phyloP scores from a whole-genome alignment of 2,888 invertebrate species.

The Callyntrura sp. region DNA sequence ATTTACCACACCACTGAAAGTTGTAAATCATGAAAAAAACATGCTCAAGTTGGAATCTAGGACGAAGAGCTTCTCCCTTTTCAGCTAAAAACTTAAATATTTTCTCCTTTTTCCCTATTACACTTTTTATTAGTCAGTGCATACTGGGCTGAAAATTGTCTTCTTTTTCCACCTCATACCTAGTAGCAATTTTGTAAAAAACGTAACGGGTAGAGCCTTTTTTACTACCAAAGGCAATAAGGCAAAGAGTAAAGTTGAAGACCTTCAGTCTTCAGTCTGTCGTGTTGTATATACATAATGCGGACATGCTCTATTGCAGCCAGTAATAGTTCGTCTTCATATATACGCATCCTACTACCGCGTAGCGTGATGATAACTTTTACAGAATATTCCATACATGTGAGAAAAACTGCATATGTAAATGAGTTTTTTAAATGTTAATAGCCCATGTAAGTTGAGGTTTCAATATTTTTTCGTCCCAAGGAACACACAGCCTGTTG shows the following conservation, averaged over 20 bases:
- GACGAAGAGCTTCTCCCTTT: constrained; percentile 54
- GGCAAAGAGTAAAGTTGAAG: constrained; percentile 32
- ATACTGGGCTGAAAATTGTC: background rate
- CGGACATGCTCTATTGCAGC: background rate
- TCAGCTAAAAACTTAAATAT: constrained; percentile 22
- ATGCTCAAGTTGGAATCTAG: constrained; percentile 63
- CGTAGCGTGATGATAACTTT: constrained; percentile 19
- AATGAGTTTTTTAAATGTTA: constrained; percentile 73
- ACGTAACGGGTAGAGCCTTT: background rate
- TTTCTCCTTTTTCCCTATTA: constrained; percentile 40
- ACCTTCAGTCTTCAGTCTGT: constrained; percentile 9
- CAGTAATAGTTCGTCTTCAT: background rate
- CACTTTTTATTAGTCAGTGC: constrained; percentile 23
- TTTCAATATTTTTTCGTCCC: constrained; percentile 58
- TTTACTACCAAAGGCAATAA: background rate
- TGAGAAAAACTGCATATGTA: constrained; percentile 74
- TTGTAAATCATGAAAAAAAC: constrained; percentile 49
- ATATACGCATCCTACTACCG: background rate
- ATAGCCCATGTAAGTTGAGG: constrained; percentile 66
- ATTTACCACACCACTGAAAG: constrained; percentile 41
- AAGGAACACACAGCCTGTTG: constrained; percentile 33
- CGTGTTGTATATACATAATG: constrained; percentile 1
- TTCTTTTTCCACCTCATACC: background rate
- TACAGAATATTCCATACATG: constrained; percentile 47
- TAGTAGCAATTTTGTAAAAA: background rate